phyloP scores from a whole-genome alignment of 2,888 invertebrate species.

The Aplocera efformata region DNA sequence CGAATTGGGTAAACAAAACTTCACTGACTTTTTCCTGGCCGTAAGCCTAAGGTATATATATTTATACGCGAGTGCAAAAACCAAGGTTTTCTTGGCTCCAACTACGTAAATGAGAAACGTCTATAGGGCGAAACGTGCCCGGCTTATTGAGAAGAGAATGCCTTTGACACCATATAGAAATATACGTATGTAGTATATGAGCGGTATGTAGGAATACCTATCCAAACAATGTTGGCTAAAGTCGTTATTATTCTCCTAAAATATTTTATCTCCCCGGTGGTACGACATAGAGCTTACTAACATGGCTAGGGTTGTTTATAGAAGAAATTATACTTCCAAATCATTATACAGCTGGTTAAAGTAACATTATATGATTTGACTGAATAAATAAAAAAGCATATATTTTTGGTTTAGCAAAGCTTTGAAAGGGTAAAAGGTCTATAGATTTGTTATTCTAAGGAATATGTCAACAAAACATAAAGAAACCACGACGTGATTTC shows the following conservation, averaged over 20 bases:
- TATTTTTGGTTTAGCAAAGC: neutral
- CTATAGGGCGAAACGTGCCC: conserved; percentile 47
- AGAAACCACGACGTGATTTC: conserved; percentile 19
- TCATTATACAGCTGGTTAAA: neutral
- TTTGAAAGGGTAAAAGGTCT: conserved; percentile 11
- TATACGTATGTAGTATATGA: conserved; percentile 32
- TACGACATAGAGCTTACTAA: neutral
- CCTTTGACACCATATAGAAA: conserved; percentile 46
- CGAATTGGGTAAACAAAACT: conserved; percentile 41
- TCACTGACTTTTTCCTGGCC: conserved; percentile 24
- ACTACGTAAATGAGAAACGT: conserved; percentile 48
- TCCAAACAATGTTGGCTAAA: conserved; percentile 33
- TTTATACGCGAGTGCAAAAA: conserved; percentile 28
- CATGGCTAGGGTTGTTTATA: conserved; percentile 18
- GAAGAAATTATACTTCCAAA: conserved; percentile 20
- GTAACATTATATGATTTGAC: neutral
- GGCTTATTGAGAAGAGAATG: conserved; percentile 40
- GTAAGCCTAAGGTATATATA: conserved; percentile 29
- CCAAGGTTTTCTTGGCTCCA: conserved; percentile 34
- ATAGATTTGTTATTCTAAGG: conserved; percentile 27
- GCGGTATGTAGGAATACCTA: conserved; percentile 28
- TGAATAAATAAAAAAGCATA: conserved; percentile 1
- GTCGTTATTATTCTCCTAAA: conserved; percentile 21
- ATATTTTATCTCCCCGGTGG: conserved; percentile 16
- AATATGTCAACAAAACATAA: conserved; percentile 18